Evolutionary conservation across 2,113 vertebrate genomes (phyloP).

Genomic region (Dasyurus viverrinus): DNA sequence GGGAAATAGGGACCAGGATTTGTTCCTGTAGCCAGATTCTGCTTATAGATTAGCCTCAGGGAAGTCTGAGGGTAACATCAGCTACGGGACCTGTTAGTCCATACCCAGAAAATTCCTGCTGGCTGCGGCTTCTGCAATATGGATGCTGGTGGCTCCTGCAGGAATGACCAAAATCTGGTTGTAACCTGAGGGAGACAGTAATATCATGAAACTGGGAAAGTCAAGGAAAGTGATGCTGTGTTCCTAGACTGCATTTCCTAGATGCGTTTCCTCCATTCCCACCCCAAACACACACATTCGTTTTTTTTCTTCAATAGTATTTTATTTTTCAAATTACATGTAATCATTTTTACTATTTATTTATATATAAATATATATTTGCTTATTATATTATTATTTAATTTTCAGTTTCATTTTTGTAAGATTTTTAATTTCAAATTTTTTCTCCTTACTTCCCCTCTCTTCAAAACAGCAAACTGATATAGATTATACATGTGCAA

Average conservation of each 20-base stretch:
- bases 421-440: too few species aligned
- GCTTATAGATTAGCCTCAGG: neutral
- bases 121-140: conserved; percentile 89
- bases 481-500: too few species aligned
- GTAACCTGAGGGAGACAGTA: conserved; percentile 87
- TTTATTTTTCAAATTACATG: too few species aligned
- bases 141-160: conserved; percentile 92
- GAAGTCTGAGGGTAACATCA: neutral
- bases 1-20: neutral
- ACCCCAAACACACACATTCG: neutral
- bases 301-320: too few species aligned
- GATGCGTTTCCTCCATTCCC: too few species aligned
- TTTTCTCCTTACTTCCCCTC: too few species aligned
- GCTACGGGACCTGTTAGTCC: conserved; percentile 24
- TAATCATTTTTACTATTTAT: too few species aligned
- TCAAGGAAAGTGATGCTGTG: accelerated
- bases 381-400: too few species aligned
- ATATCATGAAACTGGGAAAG: neutral
- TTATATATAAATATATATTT: too few species aligned
- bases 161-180: conserved; percentile 96
- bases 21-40: neutral
- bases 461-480: too few species aligned
- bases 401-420: too few species aligned
- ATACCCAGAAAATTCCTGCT: conserved; percentile 96
- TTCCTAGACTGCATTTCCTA: neutral